Evolutionary conservation across 2,888 invertebrate species (phyloP).

Genomic region (Cheilosia grossa): DNA sequence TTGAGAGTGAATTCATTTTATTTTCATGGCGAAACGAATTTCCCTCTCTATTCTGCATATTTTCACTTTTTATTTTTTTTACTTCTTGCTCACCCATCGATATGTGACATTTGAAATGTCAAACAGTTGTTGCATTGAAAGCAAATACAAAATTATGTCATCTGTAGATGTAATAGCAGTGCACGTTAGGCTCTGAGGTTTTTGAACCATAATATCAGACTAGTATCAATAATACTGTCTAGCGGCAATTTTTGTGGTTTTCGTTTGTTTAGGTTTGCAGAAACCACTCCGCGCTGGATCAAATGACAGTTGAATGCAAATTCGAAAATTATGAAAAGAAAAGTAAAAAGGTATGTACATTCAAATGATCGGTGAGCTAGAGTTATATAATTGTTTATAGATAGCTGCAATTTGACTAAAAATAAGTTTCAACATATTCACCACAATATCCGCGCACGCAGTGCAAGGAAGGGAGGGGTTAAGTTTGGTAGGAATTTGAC

Average conservation of each 20-base stretch:
- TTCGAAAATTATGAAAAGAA: neutral
- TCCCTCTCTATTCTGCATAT: constrained; percentile 30
- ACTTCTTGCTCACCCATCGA: neutral
- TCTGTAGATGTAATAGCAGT: constrained; percentile 44
- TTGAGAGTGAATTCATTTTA: constrained; percentile 7
- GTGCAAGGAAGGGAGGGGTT: neutral
- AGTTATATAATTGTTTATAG: constrained; percentile 60
- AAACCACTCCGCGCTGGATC: constrained; percentile 60
- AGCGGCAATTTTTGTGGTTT: constrained; percentile 70
- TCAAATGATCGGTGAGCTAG: constrained; percentile 37
- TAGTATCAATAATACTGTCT: constrained; percentile 63
- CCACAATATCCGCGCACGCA: constrained; percentile 40
- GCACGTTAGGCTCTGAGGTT: constrained; percentile 62
- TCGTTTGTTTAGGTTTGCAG: constrained; percentile 64
- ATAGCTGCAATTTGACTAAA: constrained; percentile 23
- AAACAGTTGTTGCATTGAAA: constrained; percentile 46
- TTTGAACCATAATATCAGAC: constrained; percentile 66
- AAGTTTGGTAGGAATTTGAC: constrained; percentile 30
- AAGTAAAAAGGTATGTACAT: constrained; percentile 4
- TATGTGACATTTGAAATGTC: constrained; percentile 55
- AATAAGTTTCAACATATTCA: constrained; percentile 46
- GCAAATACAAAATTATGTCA: constrained; percentile 66
- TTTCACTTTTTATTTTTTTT: constrained; percentile 43
- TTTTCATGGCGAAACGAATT: constrained; percentile 17
- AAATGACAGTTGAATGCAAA: constrained; percentile 69